Conservation (phyloP, 2,113 vertebrate genomes). For the Halcyon malimbica region DNA sequence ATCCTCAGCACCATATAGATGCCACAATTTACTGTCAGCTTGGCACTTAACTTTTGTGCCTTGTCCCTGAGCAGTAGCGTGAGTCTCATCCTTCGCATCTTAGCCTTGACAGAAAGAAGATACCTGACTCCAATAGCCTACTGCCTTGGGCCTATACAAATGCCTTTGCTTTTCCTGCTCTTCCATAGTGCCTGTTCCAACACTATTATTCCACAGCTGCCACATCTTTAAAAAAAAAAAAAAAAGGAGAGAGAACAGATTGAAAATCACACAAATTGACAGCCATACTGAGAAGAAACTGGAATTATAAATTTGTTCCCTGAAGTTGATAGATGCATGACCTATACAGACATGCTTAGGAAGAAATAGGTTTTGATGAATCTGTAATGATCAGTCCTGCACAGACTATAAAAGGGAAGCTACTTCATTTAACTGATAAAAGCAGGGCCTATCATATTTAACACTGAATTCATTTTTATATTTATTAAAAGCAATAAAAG, state of each 20-base stretch:
- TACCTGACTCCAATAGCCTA: not conserved
- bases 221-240: not conserved
- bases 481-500: conserved; percentile 31
- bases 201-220: not conserved
- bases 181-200: not conserved
- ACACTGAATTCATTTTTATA: not conserved
- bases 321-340: not conserved
- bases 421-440: conserved; percentile 4
- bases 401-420: not conserved
- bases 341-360: not conserved
- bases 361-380: not conserved
- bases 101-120: not conserved
- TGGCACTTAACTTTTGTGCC: not conserved
- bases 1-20: accelerated
- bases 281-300: not conserved
- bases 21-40: not conserved
- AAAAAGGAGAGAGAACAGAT: accelerated
- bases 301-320: not conserved
- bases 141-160: not conserved
- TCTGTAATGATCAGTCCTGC: not conserved
- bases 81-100: not conserved
- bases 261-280: not conserved
- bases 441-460: not conserved
- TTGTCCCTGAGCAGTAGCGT: not conserved
- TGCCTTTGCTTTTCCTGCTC: not conserved